Conservation (phyloP, 2,113 vertebrate genomes). For the Helogale parvula region DNA sequence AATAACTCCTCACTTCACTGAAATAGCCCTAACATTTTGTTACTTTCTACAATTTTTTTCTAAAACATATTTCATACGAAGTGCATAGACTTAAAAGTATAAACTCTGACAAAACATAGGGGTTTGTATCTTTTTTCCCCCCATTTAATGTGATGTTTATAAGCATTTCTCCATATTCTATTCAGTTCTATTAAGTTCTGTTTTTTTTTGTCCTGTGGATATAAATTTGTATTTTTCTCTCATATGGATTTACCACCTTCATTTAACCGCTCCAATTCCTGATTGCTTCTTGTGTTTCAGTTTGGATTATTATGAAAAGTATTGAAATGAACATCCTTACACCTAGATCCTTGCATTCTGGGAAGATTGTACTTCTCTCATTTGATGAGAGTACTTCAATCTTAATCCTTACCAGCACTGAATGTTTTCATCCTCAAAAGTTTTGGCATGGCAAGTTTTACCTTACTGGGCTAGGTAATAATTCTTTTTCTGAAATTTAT, state of each 20-base stretch:
- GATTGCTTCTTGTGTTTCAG: not conserved
- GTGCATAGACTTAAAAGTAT: not conserved
- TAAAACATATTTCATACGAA: not conserved
- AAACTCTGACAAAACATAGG: not conserved
- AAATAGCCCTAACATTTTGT: not conserved
- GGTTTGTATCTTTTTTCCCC: not conserved
- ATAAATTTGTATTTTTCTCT: not conserved
- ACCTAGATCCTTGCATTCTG: not conserved
- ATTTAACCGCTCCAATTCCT: not conserved
- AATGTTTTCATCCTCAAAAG: constrained; percentile 24
- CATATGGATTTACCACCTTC: not conserved
- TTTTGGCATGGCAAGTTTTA: not conserved
- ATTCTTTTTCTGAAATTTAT: constrained; percentile 39
- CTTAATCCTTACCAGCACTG: not conserved
- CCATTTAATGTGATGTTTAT: not conserved
- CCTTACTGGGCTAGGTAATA: not conserved
- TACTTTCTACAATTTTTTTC: constrained; percentile 1
- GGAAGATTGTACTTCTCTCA: not conserved
- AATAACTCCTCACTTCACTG: not conserved
- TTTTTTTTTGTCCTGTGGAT: not conserved
- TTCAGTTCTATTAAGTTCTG: not conserved
- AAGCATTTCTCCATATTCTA: not conserved
- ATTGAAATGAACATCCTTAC: not conserved
- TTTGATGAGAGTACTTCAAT: not conserved
- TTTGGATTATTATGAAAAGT: constrained; percentile 6